phyloP scores from a whole-genome alignment of 2,888 invertebrate species.

The Drosophila sordidula region DNA sequence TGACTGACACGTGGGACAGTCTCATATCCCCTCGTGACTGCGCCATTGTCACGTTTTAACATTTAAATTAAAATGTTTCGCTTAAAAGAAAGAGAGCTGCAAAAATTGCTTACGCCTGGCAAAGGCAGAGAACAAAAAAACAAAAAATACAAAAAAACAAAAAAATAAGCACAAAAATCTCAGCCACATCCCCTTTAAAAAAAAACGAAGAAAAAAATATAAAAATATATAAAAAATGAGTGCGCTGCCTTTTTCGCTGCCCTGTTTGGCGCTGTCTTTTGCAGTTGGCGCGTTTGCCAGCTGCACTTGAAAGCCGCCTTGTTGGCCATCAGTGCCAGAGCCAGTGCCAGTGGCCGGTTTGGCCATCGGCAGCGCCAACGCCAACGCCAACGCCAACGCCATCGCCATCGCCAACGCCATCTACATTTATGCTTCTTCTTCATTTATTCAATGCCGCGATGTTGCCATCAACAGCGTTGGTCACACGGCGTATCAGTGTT shows the following conservation, averaged over 20 bases:
- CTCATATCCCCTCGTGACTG: constrained; percentile 49
- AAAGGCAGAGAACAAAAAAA: constrained; percentile 27
- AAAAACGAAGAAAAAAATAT: constrained; percentile 26
- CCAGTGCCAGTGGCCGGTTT: constrained; percentile 41
- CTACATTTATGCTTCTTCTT: constrained; percentile 53
- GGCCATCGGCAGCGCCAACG: constrained; percentile 35
- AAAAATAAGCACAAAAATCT: constrained; percentile 41
- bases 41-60: constrained; percentile 78
- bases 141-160: neutral
- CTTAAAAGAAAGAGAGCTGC: constrained; percentile 60
- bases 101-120: constrained; percentile 63
- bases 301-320: constrained; percentile 75
- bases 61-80: constrained; percentile 81
- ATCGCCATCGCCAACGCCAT: constrained; percentile 48
- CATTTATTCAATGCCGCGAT: constrained; percentile 76
- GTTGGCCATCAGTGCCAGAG: constrained; percentile 59
- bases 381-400: constrained; percentile 37
- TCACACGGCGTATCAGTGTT: constrained; percentile 74
- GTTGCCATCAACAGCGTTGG: constrained; percentile 57
- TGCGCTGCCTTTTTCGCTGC: constrained; percentile 48
- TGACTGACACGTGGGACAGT: constrained; percentile 64
- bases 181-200: constrained; percentile 64
- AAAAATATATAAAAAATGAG: constrained; percentile 36
- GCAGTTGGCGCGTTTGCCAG: constrained; percentile 63
- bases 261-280: constrained; percentile 69